Evolutionary conservation across 2,888 invertebrate genomes (phyloP).

Genomic region (Candidula unifasciata): DNA sequence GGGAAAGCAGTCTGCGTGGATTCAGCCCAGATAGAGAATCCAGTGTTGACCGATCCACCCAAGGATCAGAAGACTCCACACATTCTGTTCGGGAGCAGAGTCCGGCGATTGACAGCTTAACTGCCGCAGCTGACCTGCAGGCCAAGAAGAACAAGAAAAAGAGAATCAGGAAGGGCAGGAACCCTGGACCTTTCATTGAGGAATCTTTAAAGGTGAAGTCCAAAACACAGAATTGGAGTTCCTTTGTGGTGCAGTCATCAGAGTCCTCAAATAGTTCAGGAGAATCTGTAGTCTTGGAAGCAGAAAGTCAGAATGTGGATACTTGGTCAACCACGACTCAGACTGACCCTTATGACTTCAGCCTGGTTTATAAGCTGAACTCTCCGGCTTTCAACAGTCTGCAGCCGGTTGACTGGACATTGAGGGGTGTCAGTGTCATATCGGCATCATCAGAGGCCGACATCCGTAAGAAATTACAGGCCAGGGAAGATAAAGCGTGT

Average conservation of each 20-base stretch:
- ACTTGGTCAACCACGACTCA: conserved; percentile 18
- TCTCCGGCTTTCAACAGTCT: conserved; percentile 40
- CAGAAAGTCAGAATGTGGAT: neutral
- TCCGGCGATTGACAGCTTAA: conserved; percentile 20
- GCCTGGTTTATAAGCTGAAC: conserved; percentile 42
- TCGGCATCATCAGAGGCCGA: neutral
- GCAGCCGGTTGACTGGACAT: conserved; percentile 40
- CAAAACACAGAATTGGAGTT: conserved; percentile 44
- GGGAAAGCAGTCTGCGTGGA: neutral
- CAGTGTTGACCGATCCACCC: conserved; percentile 15
- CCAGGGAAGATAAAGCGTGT: neutral
- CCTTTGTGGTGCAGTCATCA: conserved; percentile 1
- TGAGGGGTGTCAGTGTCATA: conserved; percentile 17
- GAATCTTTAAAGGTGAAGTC: conserved; percentile 41
- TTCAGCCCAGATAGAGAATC: neutral
- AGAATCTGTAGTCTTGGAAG: conserved; percentile 1
- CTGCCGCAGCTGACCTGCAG: no score
- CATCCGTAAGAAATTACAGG: neutral
- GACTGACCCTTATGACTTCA: conserved; percentile 47
- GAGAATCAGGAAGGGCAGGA: conserved; percentile 35
- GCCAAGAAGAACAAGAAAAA: conserved; percentile 31
- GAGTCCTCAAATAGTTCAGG: neutral
- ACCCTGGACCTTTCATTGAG: conserved; percentile 37
- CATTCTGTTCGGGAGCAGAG: conserved; percentile 31
- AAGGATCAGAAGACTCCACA: conserved; percentile 15